Conservation (phyloP, 2,888 invertebrate species). For the Coenonympha arcania region DNA sequence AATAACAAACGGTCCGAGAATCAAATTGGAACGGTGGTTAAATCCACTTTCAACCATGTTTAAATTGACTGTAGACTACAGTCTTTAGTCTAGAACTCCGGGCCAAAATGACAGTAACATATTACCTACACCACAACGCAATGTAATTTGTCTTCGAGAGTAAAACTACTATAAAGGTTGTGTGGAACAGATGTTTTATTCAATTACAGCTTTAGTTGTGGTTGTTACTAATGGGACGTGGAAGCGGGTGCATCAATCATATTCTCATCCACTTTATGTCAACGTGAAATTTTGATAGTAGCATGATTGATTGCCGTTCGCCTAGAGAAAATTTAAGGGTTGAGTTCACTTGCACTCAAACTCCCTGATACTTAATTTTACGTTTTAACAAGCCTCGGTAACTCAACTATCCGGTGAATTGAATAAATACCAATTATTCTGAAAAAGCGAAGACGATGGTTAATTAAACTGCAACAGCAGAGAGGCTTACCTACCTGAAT, state of each 20-base stretch:
- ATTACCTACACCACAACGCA: background rate
- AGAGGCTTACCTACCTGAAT: too few species aligned
- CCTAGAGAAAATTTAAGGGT: slow-evolving; percentile 31
- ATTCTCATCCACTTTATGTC: slow-evolving; percentile 70
- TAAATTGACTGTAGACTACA: background rate
- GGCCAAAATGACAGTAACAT: too few species aligned
- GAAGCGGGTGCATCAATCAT: slow-evolving; percentile 66
- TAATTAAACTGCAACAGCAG: too few species aligned
- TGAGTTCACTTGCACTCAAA: slow-evolving; percentile 5
- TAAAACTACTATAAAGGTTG: background rate
- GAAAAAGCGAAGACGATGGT: too few species aligned
- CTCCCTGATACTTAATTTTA: too few species aligned
- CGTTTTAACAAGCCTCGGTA: too few species aligned
- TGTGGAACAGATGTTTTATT: slow-evolving; percentile 14
- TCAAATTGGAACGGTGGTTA: too few species aligned
- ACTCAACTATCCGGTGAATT: too few species aligned
- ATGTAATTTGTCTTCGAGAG: background rate
- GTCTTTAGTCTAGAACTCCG: background rate
- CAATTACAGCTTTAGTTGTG: slow-evolving; percentile 34
- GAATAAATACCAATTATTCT: too few species aligned
- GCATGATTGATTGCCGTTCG: slow-evolving; percentile 59
- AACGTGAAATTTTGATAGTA: slow-evolving; percentile 69
- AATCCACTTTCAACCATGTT: background rate
- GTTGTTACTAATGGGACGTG: slow-evolving; percentile 41
- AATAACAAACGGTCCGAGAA: too few species aligned